Percentiles rank a stretch among this genome's conserved stretches.
phyloP scores from a whole-genome alignment of 2,888 invertebrate genomes.

The Tigriopus californicus region DNA sequence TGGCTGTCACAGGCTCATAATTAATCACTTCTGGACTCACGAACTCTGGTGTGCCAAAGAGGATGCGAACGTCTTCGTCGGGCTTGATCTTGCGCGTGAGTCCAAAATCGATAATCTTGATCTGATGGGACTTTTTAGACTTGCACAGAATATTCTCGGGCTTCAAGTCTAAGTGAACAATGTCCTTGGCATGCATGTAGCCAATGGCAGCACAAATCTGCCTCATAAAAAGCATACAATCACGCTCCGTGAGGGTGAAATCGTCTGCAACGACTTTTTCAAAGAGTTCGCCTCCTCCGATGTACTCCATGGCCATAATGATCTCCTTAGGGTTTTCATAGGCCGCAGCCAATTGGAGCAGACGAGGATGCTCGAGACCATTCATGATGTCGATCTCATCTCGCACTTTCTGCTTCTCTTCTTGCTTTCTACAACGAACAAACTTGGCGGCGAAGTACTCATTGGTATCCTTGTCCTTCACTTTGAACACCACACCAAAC shows the following conservation, averaged over 20 bases:
- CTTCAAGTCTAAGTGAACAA: conserved; percentile 79
- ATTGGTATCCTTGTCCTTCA: conserved; percentile 42
- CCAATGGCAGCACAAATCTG: conserved; percentile 79
- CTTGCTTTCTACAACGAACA: conserved; percentile 48
- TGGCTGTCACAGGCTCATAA: conserved; percentile 64
- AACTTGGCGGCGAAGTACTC: conserved; percentile 62
- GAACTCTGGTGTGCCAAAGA: conserved; percentile 83
- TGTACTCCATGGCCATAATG: conserved; percentile 72
- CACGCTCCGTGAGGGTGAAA: conserved; percentile 73
- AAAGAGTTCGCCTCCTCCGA: conserved; percentile 81
- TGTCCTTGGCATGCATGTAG: conserved; percentile 63
- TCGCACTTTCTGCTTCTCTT: conserved; percentile 52
- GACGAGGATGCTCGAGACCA: conserved; percentile 55
- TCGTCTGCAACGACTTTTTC: conserved; percentile 81
- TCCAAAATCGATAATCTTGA: conserved; percentile 88
- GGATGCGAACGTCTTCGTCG: conserved; percentile 43
- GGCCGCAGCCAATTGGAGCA: conserved; percentile 61
- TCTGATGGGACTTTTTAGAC: conserved; percentile 57
- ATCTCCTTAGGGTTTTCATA: conserved; percentile 56
- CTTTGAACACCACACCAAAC: conserved; percentile 49
- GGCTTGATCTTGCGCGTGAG: conserved; percentile 54
- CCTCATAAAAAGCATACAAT: conserved; percentile 55
- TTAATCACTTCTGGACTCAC: conserved; percentile 79
- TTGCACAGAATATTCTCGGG: conserved; percentile 90
- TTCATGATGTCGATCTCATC: conserved; percentile 77